Conservation (phyloP, 2,113 vertebrate species). For the Eudorcas thomsonii region DNA sequence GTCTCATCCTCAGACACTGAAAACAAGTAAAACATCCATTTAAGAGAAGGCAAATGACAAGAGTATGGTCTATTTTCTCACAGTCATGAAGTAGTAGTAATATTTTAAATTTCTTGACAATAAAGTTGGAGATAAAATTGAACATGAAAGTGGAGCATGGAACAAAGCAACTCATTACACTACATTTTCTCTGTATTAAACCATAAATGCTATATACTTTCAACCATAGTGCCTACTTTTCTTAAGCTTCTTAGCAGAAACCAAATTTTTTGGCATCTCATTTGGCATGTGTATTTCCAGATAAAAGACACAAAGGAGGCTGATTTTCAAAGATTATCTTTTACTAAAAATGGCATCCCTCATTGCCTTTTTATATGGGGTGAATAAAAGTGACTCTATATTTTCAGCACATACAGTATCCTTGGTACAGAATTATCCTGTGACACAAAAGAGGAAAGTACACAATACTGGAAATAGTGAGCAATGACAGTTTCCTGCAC, state of each 20-base stretch:
- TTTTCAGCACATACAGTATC: slow-evolving; percentile 47
- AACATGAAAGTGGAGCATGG: neutral
- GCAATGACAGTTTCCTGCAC: slow-evolving; percentile 25
- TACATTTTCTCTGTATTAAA: slow-evolving; percentile 19
- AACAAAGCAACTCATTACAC: slow-evolving; percentile 32
- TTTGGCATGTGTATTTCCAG: slow-evolving; percentile 44
- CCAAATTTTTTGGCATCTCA: slow-evolving; percentile 37
- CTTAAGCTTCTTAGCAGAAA: slow-evolving; percentile 53
- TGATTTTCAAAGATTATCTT: slow-evolving; percentile 61
- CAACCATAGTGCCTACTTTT: slow-evolving; percentile 1
- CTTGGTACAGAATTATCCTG: slow-evolving; percentile 42
- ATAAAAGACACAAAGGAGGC: slow-evolving; percentile 56
- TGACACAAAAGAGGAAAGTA: slow-evolving; percentile 55
- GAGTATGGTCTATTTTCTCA: neutral
- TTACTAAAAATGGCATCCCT: slow-evolving; percentile 51
- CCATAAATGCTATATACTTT: neutral
- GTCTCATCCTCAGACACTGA: neutral
- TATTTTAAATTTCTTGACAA: slow-evolving; percentile 24
- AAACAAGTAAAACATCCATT: neutral
- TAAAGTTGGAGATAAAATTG: slow-evolving; percentile 36
- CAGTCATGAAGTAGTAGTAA: neutral
- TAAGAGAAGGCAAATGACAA: neutral
- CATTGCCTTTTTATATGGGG: slow-evolving; percentile 56
- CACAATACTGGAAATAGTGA: slow-evolving; percentile 62
- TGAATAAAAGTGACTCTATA: slow-evolving; percentile 57